Evolutionary conservation across 2,888 invertebrate species (phyloP).

Genomic region (Pollenia griseotomentosa): DNA sequence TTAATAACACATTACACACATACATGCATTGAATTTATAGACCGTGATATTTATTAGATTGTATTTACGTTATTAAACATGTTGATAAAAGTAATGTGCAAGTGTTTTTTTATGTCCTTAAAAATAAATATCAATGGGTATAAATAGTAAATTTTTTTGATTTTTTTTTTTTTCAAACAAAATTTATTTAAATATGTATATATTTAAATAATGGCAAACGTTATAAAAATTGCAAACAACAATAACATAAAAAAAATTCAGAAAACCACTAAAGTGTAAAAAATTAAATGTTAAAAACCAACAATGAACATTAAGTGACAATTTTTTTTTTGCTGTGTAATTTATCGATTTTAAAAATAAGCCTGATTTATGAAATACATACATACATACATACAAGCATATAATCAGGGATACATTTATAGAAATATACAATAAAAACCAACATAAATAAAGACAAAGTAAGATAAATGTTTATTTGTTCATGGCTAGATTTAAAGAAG

Average conservation of each 20-base stretch:
- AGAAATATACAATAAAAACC: background rate
- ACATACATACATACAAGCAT: background rate
- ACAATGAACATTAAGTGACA: conserved; percentile 48
- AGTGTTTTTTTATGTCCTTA: background rate
- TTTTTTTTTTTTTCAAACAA: background rate
- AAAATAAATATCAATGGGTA: background rate
- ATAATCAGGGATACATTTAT: background rate
- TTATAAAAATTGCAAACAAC: background rate
- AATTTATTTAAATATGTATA: conserved; percentile 11
- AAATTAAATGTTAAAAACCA: conserved; percentile 67
- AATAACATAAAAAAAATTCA: background rate
- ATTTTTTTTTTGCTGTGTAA: conserved; percentile 45
- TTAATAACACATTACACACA: conserved; percentile 69
- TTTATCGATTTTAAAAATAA: conserved; percentile 66
- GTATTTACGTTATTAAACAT: conserved; percentile 45
- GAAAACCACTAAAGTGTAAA: conserved; percentile 49
- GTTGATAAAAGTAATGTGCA: conserved; percentile 21
- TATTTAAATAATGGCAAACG: conserved; percentile 8
- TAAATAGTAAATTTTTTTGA: background rate
- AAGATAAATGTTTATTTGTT: conserved; percentile 57
- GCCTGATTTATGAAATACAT: conserved; percentile 61
- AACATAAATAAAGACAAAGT: conserved; percentile 46
- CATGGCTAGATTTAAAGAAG: conserved; percentile 6
- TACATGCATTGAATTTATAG: conserved; percentile 31
- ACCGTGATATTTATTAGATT: background rate